These are phyloP conservation scores for Spea bombifrons DNA, from an alignment of 2,113 vertebrate species.

Conservation along the genomic window DNA sequence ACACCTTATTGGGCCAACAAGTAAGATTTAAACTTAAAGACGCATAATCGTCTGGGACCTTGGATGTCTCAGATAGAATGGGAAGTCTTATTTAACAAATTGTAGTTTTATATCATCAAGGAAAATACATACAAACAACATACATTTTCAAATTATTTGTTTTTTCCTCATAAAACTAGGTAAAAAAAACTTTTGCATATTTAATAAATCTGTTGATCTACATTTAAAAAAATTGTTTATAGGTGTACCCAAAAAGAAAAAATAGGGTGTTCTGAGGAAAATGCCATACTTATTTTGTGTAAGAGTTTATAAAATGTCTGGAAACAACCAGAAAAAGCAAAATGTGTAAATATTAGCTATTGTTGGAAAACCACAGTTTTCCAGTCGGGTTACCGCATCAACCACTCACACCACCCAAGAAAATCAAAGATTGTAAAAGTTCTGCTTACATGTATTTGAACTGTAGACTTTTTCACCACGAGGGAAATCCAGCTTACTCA, in stretches of 20 bases:
- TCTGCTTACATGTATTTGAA: not conserved
- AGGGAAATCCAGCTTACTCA: not conserved
- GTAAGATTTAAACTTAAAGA: too few relatives aligned
- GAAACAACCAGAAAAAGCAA: constrained; percentile 5
- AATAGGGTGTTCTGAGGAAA: not conserved
- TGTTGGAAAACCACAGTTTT: constrained; percentile 12
- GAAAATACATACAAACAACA: too few relatives aligned
- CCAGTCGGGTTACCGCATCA: not conserved
- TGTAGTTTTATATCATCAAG: too few relatives aligned
- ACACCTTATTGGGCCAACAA: too few relatives aligned
- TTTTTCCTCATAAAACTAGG: too few relatives aligned
- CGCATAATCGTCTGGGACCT: too few relatives aligned
- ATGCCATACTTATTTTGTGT: not conserved
- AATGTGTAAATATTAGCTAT: constrained; percentile 3
- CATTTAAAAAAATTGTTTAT: not conserved
- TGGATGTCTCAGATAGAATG: too few relatives aligned
- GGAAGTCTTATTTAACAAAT: too few relatives aligned
- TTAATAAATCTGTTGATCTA: too few relatives aligned
- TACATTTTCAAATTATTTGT: too few relatives aligned
- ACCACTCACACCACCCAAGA: not conserved
- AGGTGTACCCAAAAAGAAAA: not conserved
- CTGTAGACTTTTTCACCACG: constrained; percentile 20
- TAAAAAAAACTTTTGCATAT: too few relatives aligned
- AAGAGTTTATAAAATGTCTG: not conserved
- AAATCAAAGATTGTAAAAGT: not conserved